These are phyloP conservation scores for Epizoanthus stellaris DNA, from an alignment of 92 coral and sea anemone genomes.

Conservation along the genomic window DNA sequence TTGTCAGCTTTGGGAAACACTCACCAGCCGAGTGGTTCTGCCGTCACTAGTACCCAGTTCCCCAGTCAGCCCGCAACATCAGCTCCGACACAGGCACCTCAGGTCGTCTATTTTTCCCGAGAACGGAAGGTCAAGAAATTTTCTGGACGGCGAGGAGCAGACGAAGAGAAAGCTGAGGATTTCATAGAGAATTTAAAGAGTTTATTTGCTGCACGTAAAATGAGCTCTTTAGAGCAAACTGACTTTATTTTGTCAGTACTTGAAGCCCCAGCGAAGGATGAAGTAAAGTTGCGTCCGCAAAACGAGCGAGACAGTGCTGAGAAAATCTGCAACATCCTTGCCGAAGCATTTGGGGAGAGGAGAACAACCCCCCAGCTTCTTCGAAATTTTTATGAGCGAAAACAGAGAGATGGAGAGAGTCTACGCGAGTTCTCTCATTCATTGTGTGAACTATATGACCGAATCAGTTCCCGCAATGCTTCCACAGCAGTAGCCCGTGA, in stretches of 20 bases:
- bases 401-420: slow-evolving; percentile 33
- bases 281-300: slow-evolving; percentile 46
- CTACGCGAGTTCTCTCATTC: slow-evolving; percentile 10
- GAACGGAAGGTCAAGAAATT: slow-evolving; percentile 25
- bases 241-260: slow-evolving; percentile 44
- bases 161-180: slow-evolving; percentile 40
- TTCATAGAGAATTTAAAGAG: slow-evolving; percentile 44
- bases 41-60: slow-evolving; percentile 13
- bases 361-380: slow-evolving; percentile 48
- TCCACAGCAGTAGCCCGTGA: slow-evolving; percentile 6
- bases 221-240: slow-evolving; percentile 26
- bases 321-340: slow-evolving; percentile 32
- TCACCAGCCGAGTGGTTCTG: neutral
- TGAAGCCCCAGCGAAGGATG: slow-evolving; percentile 48
- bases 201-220: slow-evolving; percentile 26
- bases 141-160: slow-evolving; percentile 22
- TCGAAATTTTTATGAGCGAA: slow-evolving; percentile 36
- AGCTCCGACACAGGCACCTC: slow-evolving; percentile 19
- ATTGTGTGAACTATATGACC: slow-evolving; percentile 12
- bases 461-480: neutral
- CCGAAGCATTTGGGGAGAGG: slow-evolving; percentile 48
- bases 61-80: slow-evolving; percentile 3
- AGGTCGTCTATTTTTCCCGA: slow-evolving; percentile 13
- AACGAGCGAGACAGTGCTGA: slow-evolving; percentile 35
- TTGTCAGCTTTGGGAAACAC: neutral